Evolutionary conservation across 2,113 vertebrate genomes (phyloP).

Genomic region (Mus spicilegus): DNA sequence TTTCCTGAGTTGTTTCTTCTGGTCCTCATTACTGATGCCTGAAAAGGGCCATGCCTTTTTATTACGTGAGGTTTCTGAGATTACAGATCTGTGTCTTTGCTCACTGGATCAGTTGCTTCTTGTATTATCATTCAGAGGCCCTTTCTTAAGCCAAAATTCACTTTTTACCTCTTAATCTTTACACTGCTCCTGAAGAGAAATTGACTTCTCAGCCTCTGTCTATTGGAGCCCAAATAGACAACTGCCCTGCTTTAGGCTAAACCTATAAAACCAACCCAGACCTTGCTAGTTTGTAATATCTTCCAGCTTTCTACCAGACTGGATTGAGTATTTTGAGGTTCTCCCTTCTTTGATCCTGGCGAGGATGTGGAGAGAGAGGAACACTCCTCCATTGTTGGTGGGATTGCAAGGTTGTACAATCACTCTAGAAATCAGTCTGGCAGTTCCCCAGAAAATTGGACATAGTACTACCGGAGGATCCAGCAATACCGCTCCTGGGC

Average conservation of each 20-base stretch:
- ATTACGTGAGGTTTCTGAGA: neutral
- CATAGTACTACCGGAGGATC: no score
- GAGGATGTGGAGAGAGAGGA: no score
- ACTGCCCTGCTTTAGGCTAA: neutral
- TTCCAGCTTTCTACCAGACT: neutral
- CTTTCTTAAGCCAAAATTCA: neutral
- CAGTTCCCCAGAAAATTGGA: no score
- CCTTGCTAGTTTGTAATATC: neutral
- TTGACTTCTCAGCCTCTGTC: neutral
- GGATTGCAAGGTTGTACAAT: no score
- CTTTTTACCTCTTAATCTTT: neutral
- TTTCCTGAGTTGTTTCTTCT: constrained; percentile 6
- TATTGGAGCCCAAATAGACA: neutral
- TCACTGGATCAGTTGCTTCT: neutral
- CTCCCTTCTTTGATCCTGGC: neutral
- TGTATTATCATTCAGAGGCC: neutral
- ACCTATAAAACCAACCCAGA: neutral
- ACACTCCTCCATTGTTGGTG: no score
- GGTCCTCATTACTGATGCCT: neutral
- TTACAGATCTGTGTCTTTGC: neutral
- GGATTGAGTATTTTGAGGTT: neutral
- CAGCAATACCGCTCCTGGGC: no score
- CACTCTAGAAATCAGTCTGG: no score
- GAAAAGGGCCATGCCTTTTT: neutral
- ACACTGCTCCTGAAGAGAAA: neutral